Evolutionary conservation across 1,140 invertebrate species (phyloP), one percentile per base, ranked within the genome.

Genomic region (Agrypnia vestita): DNA sequence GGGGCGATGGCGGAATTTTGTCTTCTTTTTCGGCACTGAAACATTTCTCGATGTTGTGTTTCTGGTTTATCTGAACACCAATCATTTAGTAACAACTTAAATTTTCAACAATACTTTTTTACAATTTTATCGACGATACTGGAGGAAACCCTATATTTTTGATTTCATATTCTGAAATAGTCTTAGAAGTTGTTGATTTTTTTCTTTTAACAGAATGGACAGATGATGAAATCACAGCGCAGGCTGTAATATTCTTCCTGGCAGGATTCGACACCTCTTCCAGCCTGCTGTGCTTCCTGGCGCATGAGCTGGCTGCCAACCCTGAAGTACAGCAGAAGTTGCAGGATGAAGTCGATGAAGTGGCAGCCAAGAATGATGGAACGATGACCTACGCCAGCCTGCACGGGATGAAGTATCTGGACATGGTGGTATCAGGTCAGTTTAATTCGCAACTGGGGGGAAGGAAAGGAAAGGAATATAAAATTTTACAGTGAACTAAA

Each of bases 241-340:
- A 87, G 15, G 85, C 84, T 0, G 84, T 86, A 3, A 21, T 83
- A 6, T 87, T 87, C 64, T 86, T 86, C 25, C 71, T 86, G 17
- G 87, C 85, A 12, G 86, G 86, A 0, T 94, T 92, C 75, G 93
- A 94, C 61, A 93, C 93, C 0, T 90, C 91, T 0, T 89, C 92
- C 0, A 88, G 87, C 11, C 83, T 91, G 0, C 86, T 94, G 76
- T 87, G 88, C 44, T 91, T 91, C 75, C 82, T 87, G 0, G 80
- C 89, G 0, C 91, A 92, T 59, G 86, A 90, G 46, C 84, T 95
- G 8, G 91, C 92, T 15, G 85, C 86, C 46, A 88, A 94, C 87
- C 89, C 89, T 19, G 90, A 93, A 17, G 85, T 92, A 17, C 93
- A 94, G 83, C 85, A 90, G n/a, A 90, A 87, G 82, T 82, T 94